Percentiles rank a stretch among this genome's conserved stretches.
phyloP scores from a whole-genome alignment of 2,888 invertebrate genomes.

The Cyclophora albipunctata region DNA sequence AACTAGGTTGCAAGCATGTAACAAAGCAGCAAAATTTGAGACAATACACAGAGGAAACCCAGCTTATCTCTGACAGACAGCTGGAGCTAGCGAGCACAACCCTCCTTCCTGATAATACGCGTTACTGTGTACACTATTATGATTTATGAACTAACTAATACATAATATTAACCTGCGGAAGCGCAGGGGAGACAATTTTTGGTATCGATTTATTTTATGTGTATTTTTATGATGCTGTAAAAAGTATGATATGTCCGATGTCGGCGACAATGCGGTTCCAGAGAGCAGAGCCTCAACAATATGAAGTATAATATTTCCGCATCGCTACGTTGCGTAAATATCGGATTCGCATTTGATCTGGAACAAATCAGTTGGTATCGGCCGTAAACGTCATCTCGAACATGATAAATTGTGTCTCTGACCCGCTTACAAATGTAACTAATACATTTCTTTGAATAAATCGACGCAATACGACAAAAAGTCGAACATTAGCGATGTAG shows the following conservation, averaged over 20 bases:
- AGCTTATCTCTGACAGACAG: constrained; percentile 51
- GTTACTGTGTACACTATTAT: neutral
- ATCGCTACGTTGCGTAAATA: constrained; percentile 40
- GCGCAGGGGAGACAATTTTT: too few species aligned
- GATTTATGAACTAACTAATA: too few species aligned
- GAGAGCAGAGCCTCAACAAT: constrained; percentile 14
- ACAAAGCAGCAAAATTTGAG: constrained; percentile 42
- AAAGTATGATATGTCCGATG: too few species aligned
- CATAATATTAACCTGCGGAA: too few species aligned
- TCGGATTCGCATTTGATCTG: constrained; percentile 51
- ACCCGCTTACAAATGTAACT: constrained; percentile 45
- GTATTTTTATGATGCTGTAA: too few species aligned
- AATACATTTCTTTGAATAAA: constrained; percentile 23
- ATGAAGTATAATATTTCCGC: constrained; percentile 25
- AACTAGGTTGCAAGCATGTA: constrained; percentile 29
- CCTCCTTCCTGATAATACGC: constrained; percentile 1
- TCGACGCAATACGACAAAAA: constrained; percentile 18
- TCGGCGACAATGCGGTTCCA: constrained; percentile 8
- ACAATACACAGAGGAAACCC: constrained; percentile 40
- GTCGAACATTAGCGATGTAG: constrained; percentile 16
- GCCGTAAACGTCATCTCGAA: constrained; percentile 47
- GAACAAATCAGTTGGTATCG: constrained; percentile 53
- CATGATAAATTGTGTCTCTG: constrained; percentile 50
- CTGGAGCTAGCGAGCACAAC: constrained; percentile 21
- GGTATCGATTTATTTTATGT: too few species aligned